Conservation (phyloP, 1,140 invertebrate species). For the Drosophila parabipectinata region DNA sequence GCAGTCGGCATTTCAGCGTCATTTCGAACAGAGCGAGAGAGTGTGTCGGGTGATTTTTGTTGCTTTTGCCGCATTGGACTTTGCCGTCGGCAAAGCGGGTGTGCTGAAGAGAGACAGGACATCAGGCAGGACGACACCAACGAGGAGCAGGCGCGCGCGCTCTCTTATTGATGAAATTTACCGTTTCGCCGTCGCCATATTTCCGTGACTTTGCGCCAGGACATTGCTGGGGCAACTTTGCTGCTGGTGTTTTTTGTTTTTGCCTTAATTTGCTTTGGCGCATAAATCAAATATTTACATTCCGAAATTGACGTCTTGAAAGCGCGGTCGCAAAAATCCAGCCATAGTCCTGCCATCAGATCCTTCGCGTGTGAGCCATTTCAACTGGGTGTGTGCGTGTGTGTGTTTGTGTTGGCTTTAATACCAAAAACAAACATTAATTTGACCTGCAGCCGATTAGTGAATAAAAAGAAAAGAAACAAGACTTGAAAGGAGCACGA, state of each 20-base stretch:
- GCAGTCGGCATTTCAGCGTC: conserved; percentile 35
- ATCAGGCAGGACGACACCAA: conserved; percentile 1
- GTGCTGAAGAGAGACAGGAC: conserved; percentile 38
- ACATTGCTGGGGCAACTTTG: conserved; percentile 21
- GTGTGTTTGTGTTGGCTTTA: conserved; percentile 31
- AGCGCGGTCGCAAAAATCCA: conserved; percentile 66
- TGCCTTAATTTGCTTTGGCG: conserved; percentile 76
- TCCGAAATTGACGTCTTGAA: conserved; percentile 81
- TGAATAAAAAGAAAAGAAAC: conserved; percentile 1
- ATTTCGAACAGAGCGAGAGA: conserved; percentile 75
- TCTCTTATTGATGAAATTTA: conserved; percentile 35
- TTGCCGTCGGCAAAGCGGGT: conserved; percentile 51
- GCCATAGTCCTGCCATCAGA: conserved; percentile 35
- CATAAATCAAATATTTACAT: conserved; percentile 84
- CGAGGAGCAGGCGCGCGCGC: conserved; percentile 28
- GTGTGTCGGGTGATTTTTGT: conserved; percentile 45
- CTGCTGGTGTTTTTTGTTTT: conserved; percentile 63
- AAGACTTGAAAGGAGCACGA: background rate
- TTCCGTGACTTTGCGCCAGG: conserved; percentile 23
- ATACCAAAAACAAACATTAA: conserved; percentile 54
- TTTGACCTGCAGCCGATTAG: conserved; percentile 58
- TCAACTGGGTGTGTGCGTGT: conserved; percentile 10
- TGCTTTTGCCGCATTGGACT: conserved; percentile 30
- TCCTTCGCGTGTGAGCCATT: conserved; percentile 21
- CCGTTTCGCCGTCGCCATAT: conserved; percentile 48